A percentile compares a stretch with the other conserved stretches of the same genome.
These are phyloP conservation scores for Ammodytes marinus DNA, from an alignment of 2,113 vertebrate genomes.

Conservation along the genomic window DNA sequence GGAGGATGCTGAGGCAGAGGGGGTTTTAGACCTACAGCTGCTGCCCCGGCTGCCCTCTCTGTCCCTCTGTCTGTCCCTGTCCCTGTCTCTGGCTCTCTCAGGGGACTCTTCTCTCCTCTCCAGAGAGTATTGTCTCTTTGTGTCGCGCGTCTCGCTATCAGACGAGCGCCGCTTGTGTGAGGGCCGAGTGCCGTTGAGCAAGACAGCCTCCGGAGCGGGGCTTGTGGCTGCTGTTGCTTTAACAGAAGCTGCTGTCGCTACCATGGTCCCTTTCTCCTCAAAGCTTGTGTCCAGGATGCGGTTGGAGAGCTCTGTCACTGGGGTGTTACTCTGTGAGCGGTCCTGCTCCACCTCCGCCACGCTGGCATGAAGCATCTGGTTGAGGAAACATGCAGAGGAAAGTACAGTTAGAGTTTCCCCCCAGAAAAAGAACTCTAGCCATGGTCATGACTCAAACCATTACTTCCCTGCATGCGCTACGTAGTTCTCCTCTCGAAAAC, in stretches of 20 bases:
- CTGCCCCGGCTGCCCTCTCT: constrained; percentile 63
- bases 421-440: neutral
- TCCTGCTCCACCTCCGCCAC: constrained; percentile 78
- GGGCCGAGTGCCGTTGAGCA: constrained; percentile 85
- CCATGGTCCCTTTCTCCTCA: constrained; percentile 79
- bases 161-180: constrained; percentile 94
- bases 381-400: constrained; percentile 22
- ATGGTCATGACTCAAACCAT: neutral
- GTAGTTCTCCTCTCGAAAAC: neutral
- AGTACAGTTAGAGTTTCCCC: constrained; percentile 14
- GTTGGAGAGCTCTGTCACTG: constrained; percentile 93
- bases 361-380: constrained; percentile 53
- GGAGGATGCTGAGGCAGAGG: constrained; percentile 59
- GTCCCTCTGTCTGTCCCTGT: constrained; percentile 79
- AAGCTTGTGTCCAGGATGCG: constrained; percentile 91
- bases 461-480: neutral
- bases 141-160: constrained; percentile 91
- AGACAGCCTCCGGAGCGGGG: constrained; percentile 59
- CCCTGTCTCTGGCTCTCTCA: constrained; percentile 74
- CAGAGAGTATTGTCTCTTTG: constrained; percentile 94
- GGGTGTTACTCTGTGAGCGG: constrained; percentile 91
- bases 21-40: constrained; percentile 70
- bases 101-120: constrained; percentile 84
- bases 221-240: constrained; percentile 50
- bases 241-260: constrained; percentile 13